phyloP scores from a whole-genome alignment of 2,888 invertebrate species.

The Amorpha juglandis region DNA sequence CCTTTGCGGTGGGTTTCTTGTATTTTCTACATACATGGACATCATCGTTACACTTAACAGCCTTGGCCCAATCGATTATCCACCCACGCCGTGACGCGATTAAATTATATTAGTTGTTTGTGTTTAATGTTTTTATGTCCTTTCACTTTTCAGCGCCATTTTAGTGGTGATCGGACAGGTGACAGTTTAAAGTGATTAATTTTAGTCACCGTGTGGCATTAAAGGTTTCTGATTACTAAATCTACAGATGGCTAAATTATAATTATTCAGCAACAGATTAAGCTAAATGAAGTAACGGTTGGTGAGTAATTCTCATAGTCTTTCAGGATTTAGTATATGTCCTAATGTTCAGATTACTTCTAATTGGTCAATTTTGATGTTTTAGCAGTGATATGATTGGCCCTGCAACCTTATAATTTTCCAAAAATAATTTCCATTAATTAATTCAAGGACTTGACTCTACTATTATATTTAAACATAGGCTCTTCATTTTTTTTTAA shows the following conservation, averaged over 20 bases:
- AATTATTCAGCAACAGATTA: too few relatives aligned
- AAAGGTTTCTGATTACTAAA: background rate
- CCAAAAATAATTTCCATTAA: too few relatives aligned
- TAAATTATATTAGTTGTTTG: constrained; percentile 32
- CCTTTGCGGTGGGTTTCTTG: constrained; percentile 5
- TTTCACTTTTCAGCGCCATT: constrained; percentile 8
- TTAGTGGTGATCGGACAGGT: background rate
- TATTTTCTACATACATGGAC: constrained; percentile 25
- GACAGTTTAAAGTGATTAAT: background rate
- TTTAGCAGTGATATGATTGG: too few relatives aligned
- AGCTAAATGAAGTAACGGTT: too few relatives aligned
- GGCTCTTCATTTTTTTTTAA: constrained; percentile 1
- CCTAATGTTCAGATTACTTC: too few relatives aligned
- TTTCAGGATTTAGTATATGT: too few relatives aligned
- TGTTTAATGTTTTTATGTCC: constrained; percentile 21
- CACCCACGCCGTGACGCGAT: constrained; percentile 40
- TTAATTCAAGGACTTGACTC: too few relatives aligned
- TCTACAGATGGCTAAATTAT: too few relatives aligned
- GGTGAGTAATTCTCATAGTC: too few relatives aligned
- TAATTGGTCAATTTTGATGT: too few relatives aligned
- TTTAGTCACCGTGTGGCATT: background rate
- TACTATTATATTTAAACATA: background rate
- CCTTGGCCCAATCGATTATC: constrained; percentile 46
- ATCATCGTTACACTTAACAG: constrained; percentile 2
- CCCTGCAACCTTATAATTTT: too few relatives aligned